Base-by-base conservation (phyloP, 2,797 vertebrate species). In the Xerus rutilus region DNA sequence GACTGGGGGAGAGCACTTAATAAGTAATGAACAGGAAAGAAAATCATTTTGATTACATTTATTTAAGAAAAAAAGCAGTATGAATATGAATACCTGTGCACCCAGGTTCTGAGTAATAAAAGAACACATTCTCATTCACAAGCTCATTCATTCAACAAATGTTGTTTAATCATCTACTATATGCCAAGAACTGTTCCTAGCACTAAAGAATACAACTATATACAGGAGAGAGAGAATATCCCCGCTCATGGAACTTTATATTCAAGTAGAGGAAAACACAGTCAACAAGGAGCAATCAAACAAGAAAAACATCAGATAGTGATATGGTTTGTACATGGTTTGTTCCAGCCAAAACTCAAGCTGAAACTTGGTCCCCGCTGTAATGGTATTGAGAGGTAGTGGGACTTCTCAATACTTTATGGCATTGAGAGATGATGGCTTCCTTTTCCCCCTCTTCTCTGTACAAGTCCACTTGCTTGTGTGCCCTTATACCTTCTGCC, bases 21-120 rank as follows among this genome's bases (percentile, higher is more conserved):
- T 76, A 96, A 86, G 43, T 86, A 96, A 97, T 86, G 25, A 89
- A 86, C 76, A 93, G 92, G 52, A 70, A 83, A 85, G 57, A 90
- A 91, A 93, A 83, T 28, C n/a, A 77, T 64, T 79, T 91, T 96
- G 65, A 93, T 96, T 95, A 84, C 10, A 73, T 89, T 92, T 96
- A 93, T 78, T 95, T 96, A 94, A 45, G 67, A 74, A 91, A 85
- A 67, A 94, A 85, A 96, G 65, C 7, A 20, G 10, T 96, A 88
- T 74, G 45, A 95, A 64, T 47, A 64, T 88, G 72, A 96, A 92
- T 11, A 93, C 77, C 76, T 95, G 13, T 74, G 49, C 35, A 59
- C 32, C 67, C 67, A 89, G 54, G 32, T 91, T 92, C 91, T 96
- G 39, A 76, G 10, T 76, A 86, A 93, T 89, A 92, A 96, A 70